These are phyloP conservation scores for Caracal caracal DNA, from an alignment of 2,113 vertebrate species.

Conservation along the genomic window DNA sequence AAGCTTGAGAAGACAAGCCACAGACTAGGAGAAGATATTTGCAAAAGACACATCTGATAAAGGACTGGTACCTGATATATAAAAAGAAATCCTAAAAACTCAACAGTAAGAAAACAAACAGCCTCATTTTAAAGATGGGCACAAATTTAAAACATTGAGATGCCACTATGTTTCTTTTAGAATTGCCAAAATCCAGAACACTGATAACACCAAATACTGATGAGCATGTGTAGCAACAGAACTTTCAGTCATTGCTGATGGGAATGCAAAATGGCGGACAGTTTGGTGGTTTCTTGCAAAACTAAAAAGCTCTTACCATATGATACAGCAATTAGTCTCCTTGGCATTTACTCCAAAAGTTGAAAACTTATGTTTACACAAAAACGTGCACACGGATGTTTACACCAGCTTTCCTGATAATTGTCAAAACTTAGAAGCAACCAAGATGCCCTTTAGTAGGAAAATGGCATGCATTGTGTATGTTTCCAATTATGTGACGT, in stretches of 20 bases:
- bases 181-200: neutral
- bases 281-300: neutral
- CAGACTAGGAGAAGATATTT: neutral
- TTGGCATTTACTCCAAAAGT: neutral
- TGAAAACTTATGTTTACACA: neutral
- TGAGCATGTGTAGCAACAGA: neutral
- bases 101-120: neutral
- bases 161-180: neutral
- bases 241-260: neutral
- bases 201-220: neutral
- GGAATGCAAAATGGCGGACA: neutral
- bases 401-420: neutral
- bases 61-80: neutral
- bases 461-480: neutral
- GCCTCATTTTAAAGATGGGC: neutral
- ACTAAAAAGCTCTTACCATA: neutral
- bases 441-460: neutral
- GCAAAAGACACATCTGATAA: neutral
- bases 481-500: neutral
- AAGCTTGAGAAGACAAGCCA: neutral
- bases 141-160: neutral
- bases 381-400: neutral
- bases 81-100: neutral
- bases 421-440: neutral
- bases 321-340: neutral